These are phyloP conservation scores for Xanthorhoe spadicearia DNA, from an alignment of 2,888 invertebrate species.

Conservation along the genomic window DNA sequence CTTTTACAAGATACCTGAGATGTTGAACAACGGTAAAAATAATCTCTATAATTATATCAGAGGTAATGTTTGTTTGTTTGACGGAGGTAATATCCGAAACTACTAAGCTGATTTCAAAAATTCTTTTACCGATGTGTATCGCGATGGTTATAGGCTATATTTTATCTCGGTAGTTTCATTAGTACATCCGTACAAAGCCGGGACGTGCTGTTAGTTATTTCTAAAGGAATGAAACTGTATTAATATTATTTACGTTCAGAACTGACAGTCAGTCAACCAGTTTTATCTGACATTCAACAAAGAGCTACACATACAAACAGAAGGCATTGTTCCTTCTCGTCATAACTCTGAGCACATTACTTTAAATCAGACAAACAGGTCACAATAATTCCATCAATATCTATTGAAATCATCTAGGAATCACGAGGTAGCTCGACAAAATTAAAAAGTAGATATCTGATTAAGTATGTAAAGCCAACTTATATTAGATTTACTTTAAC, in stretches of 20 bases:
- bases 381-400: conserved; percentile 47
- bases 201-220: too few species aligned
- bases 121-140: too few species aligned
- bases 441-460: conserved; percentile 34
- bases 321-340: conserved; percentile 24
- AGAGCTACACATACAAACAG: conserved; percentile 22
- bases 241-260: neutral
- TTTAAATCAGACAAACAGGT: conserved; percentile 40
- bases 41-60: too few species aligned
- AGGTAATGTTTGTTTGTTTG: too few species aligned
- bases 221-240: neutral
- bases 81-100: too few species aligned
- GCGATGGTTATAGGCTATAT: too few species aligned
- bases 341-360: conserved; percentile 17
- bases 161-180: too few species aligned
- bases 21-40: too few species aligned
- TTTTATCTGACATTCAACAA: conserved; percentile 17
- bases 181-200: too few species aligned
- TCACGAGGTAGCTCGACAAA: conserved; percentile 45
- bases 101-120: too few species aligned
- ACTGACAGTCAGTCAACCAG: conserved; percentile 1
- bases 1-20: neutral
- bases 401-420: conserved; percentile 48
- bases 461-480: neutral
- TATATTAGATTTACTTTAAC: neutral